A percentile compares a stretch with the other conserved stretches of the same genome.
phyloP scores from a whole-genome alignment of 2,113 vertebrate species.

The Mohoua ochrocephala region DNA sequence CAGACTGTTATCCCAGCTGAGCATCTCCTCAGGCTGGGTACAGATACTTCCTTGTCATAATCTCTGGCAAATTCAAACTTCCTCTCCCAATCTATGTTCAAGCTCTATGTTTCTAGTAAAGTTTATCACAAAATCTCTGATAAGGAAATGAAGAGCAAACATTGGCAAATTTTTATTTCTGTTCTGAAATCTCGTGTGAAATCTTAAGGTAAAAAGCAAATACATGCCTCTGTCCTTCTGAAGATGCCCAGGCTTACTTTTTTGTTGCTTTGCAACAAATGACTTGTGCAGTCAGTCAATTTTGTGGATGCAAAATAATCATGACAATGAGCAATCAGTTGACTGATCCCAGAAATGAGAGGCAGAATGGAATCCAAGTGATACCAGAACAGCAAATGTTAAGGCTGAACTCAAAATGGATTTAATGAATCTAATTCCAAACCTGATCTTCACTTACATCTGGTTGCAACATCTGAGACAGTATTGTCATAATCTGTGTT shows the following conservation, averaged over 20 bases:
- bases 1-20: neutral
- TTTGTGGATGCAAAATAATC: neutral
- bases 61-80: neutral
- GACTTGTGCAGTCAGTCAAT: neutral
- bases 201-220: neutral
- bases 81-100: neutral
- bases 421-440: neutral
- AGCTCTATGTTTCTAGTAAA: neutral
- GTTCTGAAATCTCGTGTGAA: neutral
- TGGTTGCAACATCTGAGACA: neutral
- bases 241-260: neutral
- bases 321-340: neutral
- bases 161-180: neutral
- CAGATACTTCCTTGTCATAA: neutral
- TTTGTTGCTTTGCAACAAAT: neutral
- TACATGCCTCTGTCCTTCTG: neutral
- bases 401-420: neutral
- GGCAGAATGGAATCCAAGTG: neutral
- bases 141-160: neutral
- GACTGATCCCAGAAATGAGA: neutral
- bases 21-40: neutral
- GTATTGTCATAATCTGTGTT: neutral
- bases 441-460: neutral
- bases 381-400: neutral
- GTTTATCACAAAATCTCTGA: neutral